Conservation (phyloP, 2,888 invertebrate genomes). For the Pyrgus malvae region DNA sequence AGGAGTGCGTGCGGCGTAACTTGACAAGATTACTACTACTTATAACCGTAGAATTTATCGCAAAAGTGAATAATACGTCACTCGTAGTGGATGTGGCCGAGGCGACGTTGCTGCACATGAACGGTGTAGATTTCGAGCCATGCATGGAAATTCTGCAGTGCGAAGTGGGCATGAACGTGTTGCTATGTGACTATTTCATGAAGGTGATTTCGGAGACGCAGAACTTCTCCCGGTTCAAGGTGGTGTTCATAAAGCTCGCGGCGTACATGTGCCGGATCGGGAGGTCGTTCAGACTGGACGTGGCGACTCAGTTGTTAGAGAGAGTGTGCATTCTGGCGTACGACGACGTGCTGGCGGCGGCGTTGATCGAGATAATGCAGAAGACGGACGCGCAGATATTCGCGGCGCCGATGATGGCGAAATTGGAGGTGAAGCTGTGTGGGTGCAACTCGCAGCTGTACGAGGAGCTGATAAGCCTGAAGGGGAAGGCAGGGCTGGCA, state of each 20-base stretch:
- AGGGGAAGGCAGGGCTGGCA: conserved; percentile 17
- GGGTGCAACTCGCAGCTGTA: conserved; percentile 37
- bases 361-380: conserved; percentile 50
- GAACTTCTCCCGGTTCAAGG: conserved; percentile 65
- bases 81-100: conserved; percentile 46
- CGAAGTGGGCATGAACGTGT: conserved; percentile 17
- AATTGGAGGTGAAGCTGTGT: conserved; percentile 50
- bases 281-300: conserved; percentile 43
- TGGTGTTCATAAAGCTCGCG: conserved; percentile 55
- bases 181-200: conserved; percentile 56
- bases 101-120: conserved; percentile 50
- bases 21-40: conserved; percentile 52
- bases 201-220: conserved; percentile 54
- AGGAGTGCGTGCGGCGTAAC: conserved; percentile 49
- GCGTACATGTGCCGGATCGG: conserved; percentile 46
- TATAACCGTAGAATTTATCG: conserved; percentile 46
- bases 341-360: conserved; percentile 46
- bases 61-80: conserved; percentile 29
- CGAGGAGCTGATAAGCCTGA: conserved; percentile 39
- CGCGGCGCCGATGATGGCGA: conserved; percentile 42
- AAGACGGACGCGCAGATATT: conserved; percentile 51
- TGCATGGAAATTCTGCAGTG: conserved; percentile 49
- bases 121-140: conserved; percentile 43
- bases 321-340: conserved; percentile 59
- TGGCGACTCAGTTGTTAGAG: conserved; percentile 54